A percentile compares a stretch with the other conserved stretches of the same genome.
phyloP scores from a whole-genome alignment of 2,888 invertebrate species.

The Cheilosia urbana region DNA sequence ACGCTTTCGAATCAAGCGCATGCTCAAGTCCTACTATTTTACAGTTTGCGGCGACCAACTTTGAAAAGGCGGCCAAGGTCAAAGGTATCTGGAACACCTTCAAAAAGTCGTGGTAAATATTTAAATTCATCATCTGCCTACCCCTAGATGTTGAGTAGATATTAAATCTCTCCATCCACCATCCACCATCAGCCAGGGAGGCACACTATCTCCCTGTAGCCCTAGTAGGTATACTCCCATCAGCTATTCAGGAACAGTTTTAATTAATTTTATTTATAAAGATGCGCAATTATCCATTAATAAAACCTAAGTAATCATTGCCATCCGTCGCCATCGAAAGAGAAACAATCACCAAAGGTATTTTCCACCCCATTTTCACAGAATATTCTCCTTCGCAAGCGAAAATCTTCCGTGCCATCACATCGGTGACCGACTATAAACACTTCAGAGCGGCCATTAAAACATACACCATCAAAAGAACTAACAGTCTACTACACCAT shows the following conservation, averaged over 20 bases:
- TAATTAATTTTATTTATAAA: conserved; percentile 2
- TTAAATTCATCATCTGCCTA: too few species aligned
- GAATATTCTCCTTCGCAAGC: conserved; percentile 15
- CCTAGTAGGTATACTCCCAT: background rate
- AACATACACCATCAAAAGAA: conserved; percentile 77
- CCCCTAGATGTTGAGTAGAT: too few species aligned
- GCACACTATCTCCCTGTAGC: background rate
- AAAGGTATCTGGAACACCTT: too few species aligned
- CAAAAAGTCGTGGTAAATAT: too few species aligned
- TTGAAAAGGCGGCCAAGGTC: too few species aligned
- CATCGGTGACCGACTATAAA: conserved; percentile 81
- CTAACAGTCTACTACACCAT: background rate
- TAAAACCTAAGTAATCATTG: conserved; percentile 32
- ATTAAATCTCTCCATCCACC: too few species aligned
- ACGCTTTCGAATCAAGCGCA: too few species aligned
- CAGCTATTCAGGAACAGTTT: background rate
- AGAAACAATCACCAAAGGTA: conserved; percentile 3
- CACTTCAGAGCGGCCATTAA: conserved; percentile 84
- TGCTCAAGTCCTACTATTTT: too few species aligned
- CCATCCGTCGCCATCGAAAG: conserved; percentile 29
- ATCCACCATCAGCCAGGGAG: too few species aligned
- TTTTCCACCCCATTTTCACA: conserved; percentile 45
- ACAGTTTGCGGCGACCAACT: too few species aligned
- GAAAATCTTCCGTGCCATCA: conserved; percentile 70
- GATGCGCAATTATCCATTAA: conserved; percentile 5